A percentile compares a stretch with the other conserved stretches of the same genome.
Conservation (phyloP, 2,797 vertebrate genomes). For the Rhodeus uyekii region DNA sequence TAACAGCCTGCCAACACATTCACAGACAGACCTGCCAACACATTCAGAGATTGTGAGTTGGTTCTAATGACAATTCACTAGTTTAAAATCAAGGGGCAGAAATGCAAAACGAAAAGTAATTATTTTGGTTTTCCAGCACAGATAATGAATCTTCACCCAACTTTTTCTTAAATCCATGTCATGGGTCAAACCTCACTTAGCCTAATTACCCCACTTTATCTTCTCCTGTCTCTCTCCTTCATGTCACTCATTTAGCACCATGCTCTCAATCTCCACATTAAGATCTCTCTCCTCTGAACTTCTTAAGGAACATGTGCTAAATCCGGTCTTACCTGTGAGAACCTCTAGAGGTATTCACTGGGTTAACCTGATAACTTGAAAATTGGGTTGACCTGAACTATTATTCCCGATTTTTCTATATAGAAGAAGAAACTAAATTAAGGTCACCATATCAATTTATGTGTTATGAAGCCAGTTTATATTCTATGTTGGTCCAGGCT, state of each 20-base stretch:
- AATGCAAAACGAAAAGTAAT: neutral
- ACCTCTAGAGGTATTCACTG: slow-evolving; percentile 8
- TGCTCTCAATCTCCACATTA: slow-evolving; percentile 40
- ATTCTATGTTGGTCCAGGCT: neutral
- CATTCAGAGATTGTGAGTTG: neutral
- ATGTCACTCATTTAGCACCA: neutral
- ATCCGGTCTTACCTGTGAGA: slow-evolving; percentile 13
- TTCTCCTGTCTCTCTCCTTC: slow-evolving; percentile 1
- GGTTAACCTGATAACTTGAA: slow-evolving; percentile 19
- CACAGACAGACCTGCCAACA: neutral
- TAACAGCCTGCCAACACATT: neutral
- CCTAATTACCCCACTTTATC: slow-evolving; percentile 22
- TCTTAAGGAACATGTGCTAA: slow-evolving; percentile 18
- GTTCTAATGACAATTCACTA: neutral
- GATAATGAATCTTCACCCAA: neutral
- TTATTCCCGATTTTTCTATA: neutral
- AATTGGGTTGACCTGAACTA: neutral
- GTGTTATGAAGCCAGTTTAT: neutral
- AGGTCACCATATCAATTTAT: neutral
- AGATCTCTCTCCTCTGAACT: slow-evolving; percentile 48
- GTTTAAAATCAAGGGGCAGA: neutral
- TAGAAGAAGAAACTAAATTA: neutral
- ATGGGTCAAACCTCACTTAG: slow-evolving; percentile 29
- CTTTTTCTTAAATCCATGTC: slow-evolving; percentile 14
- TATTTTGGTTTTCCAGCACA: neutral